Conservation (phyloP, 2,113 vertebrate species). For the Dermatemys mawii region DNA sequence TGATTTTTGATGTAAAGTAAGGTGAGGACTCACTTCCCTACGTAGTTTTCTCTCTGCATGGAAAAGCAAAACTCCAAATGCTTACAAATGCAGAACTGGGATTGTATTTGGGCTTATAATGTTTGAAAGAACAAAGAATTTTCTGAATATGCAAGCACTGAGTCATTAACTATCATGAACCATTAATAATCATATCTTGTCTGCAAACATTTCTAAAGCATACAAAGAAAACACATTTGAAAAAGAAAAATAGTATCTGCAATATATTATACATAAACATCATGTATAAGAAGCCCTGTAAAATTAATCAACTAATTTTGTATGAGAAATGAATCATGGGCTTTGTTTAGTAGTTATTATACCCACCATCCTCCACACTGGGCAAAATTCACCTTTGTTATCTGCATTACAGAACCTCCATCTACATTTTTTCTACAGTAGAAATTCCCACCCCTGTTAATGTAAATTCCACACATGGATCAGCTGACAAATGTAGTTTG, state of each 20-base stretch:
- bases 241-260: neutral
- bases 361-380: neutral
- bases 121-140: slow-evolving; percentile 50
- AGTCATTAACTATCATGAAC: slow-evolving; percentile 36
- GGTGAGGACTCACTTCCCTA: neutral
- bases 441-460: neutral
- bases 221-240: slow-evolving; percentile 4
- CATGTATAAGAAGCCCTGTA: neutral
- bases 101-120: slow-evolving; percentile 45
- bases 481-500: neutral
- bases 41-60: slow-evolving; percentile 11
- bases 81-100: slow-evolving; percentile 39
- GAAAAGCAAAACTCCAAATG: slow-evolving; percentile 25
- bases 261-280: neutral
- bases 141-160: slow-evolving; percentile 36
- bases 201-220: slow-evolving; percentile 37
- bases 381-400: neutral
- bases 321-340: slow-evolving; percentile 9
- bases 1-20: neutral
- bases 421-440: too few species aligned
- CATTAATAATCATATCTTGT: slow-evolving; percentile 51
- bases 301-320: neutral
- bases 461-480: neutral
- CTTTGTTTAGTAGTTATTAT: slow-evolving; percentile 1
- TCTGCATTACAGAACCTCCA: neutral